phyloP scores from a whole-genome alignment of 1,140 invertebrate species.

The Drosophila baimaii region DNA sequence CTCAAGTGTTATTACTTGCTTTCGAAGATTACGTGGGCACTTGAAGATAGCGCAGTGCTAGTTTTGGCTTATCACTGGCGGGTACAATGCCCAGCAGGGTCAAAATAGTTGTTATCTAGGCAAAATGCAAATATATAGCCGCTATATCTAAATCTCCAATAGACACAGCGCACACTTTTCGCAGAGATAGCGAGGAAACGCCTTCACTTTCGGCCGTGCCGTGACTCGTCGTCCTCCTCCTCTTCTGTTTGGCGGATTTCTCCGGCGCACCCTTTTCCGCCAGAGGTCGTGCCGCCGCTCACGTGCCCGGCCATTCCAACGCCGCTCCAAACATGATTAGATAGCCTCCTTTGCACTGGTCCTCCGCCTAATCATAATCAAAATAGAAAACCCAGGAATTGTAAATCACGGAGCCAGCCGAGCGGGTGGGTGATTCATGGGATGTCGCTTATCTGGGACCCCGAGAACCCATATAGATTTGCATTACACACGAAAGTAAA shows the following conservation, averaged over 20 bases:
- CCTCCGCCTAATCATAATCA: neutral
- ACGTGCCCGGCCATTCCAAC: conserved; percentile 3
- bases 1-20: conserved; percentile 1
- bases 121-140: neutral
- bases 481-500: conserved; percentile 23
- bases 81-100: neutral
- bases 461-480: conserved; percentile 13
- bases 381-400: neutral
- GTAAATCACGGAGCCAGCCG: conserved; percentile 32
- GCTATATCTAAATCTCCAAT: conserved; percentile 8
- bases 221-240: neutral
- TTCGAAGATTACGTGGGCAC: conserved; percentile 8
- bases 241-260: neutral
- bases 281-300: neutral
- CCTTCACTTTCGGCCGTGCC: neutral
- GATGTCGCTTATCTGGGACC: conserved; percentile 19
- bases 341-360: conserved; percentile 13
- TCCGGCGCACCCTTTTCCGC: conserved; percentile 5
- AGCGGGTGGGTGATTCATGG: conserved; percentile 30
- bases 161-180: conserved; percentile 15
- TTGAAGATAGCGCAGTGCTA: conserved; percentile 8
- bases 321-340: conserved; percentile 26
- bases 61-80: neutral
- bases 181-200: conserved; percentile 15
- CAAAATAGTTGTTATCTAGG: neutral